Base-by-base conservation (phyloP, 1,140 invertebrate genomes). In the Tetramorium simillimum region DNA sequence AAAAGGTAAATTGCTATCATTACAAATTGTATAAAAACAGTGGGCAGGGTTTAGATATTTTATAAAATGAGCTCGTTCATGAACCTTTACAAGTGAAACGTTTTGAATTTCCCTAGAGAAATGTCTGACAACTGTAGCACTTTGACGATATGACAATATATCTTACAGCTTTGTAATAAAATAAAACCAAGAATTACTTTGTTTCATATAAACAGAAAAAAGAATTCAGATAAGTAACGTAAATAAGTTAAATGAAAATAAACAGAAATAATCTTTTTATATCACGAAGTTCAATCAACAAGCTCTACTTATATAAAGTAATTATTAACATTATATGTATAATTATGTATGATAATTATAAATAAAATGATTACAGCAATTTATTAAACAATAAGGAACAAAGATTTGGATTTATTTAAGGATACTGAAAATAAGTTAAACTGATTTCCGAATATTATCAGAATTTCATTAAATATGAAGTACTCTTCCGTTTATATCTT, bases 1-100 rank as follows among this genome's bases (percentile, higher is more conserved):
- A 84, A 28, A 84, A 84, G 80, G 80, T n/a, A 84, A 84, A 84
- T 84, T 73, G 69, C 80, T 84, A 75, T 84, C 80, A 84, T 84
- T 84, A 84, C 40, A 84, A 84, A 10, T 84, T 84, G 69, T 37
- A 84, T 28, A 84, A 62, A 73, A 60, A 84, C 7, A 49, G 4
- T 75, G 9, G 28, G 56, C 2, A 33, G 14, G 18, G 28, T 43
- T 72, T 84, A 60, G 33, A 62, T 49, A 60, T 82, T 46, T 58
- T 49, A 28, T 75, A 75, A 84, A 75, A 84, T 84, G 18, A 84
- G 24, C 33, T 81, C 21, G 65, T 40, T 82, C 40, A 12, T 51
- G 43, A 65, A 63, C 24, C n/a, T 5, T 72, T 40, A 28, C 9
- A 51, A 77, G 28, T 77, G 53, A 85, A 77, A 63, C 16, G 60